phyloP scores from a whole-genome alignment of 2,797 vertebrate genomes.

The Tragelaphus eurycerus region DNA sequence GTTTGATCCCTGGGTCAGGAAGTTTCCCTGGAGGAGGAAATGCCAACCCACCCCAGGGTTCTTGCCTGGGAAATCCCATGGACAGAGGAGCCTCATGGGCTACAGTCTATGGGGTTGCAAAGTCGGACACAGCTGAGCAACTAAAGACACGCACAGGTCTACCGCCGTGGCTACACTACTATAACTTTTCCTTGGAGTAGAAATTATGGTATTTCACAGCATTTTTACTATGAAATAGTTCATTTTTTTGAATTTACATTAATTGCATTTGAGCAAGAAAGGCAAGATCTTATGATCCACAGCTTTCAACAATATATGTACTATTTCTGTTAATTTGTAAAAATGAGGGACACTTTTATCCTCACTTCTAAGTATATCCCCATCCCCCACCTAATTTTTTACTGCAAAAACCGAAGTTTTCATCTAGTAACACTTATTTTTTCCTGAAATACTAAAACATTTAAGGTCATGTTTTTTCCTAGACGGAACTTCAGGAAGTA shows the following conservation, averaged over 20 bases:
- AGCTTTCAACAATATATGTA: background rate
- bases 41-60: background rate
- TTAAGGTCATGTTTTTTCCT: background rate
- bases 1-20: background rate
- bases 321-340: background rate
- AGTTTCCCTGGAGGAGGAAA: background rate
- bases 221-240: background rate
- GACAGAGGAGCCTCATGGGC: background rate
- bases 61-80: background rate
- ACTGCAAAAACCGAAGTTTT: background rate
- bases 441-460: background rate
- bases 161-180: background rate
- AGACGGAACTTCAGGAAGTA: background rate
- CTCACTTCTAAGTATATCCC: background rate
- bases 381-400: background rate
- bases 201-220: background rate
- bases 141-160: background rate
- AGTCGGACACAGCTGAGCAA: background rate
- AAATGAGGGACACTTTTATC: background rate
- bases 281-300: background rate
- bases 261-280: constrained; percentile 1
- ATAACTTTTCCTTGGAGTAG: background rate
- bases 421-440: background rate
- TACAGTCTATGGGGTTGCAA: background rate
- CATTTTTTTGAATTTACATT: background rate